Evolutionary conservation across 2,797 vertebrate genomes (phyloP).

Genomic region (Pristis pectinata): DNA sequence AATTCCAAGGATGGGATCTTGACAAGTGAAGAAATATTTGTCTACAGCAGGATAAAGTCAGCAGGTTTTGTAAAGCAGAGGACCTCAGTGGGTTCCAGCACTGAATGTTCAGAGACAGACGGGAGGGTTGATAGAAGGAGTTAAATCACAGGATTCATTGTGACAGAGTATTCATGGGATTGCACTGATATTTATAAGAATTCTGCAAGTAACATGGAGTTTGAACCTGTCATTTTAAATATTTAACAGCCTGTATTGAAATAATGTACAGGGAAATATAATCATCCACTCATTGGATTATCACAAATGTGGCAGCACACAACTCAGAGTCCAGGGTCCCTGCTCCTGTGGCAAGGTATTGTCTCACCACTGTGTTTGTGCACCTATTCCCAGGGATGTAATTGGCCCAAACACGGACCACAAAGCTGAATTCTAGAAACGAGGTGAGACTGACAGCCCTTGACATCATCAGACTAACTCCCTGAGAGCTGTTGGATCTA

Average conservation of each 20-base stretch:
- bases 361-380: no score
- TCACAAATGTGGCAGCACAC: no score
- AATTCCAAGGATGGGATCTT: not conserved
- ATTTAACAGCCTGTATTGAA: not conserved
- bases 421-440: no score
- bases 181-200: not conserved
- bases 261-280: not conserved
- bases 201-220: not conserved
- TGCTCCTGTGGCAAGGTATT: no score
- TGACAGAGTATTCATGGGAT: not conserved
- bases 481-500: no score
- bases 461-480: no score
- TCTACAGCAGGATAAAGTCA: not conserved
- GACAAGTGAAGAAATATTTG: not conserved
- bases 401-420: no score
- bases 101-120: not conserved
- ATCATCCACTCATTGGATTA: no score
- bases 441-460: no score
- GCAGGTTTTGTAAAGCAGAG: not conserved
- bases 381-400: no score
- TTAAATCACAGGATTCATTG: not conserved
- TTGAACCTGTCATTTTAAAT: not conserved
- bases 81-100: not conserved
- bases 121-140: not conserved
- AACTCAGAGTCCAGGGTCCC: no score